Evolutionary conservation across 2,888 invertebrate species (phyloP).

Genomic region (Morinoia aosen): DNA sequence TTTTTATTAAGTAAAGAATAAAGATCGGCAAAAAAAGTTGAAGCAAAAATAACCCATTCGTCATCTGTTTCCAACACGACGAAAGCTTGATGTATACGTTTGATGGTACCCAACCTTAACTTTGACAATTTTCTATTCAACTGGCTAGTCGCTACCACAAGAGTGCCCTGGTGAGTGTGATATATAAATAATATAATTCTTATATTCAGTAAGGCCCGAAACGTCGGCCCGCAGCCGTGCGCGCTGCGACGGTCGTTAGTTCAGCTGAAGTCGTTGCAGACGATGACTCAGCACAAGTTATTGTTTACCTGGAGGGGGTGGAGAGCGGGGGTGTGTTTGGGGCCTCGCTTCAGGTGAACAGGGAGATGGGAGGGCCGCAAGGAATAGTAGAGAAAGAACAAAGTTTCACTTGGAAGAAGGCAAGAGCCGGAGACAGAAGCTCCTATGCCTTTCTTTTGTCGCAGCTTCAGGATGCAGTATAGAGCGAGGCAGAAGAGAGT

Average conservation of each 20-base stretch:
- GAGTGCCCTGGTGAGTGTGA: not conserved
- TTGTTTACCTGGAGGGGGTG: constrained; percentile 19
- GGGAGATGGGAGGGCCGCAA: not conserved
- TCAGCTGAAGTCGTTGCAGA: not conserved
- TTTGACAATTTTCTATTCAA: not conserved
- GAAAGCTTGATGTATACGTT: not conserved
- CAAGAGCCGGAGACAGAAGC: not conserved
- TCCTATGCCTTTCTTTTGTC: not conserved
- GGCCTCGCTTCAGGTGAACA: not conserved
- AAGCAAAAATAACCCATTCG: not conserved
- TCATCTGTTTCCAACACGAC: not conserved
- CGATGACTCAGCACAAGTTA: constrained; percentile 42
- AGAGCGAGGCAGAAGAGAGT: not conserved
- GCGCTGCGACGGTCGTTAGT: constrained; percentile 23
- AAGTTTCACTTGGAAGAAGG: not conserved
- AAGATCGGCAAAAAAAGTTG: not conserved
- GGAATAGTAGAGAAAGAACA: not conserved
- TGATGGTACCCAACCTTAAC: not conserved
- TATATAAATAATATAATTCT: not conserved
- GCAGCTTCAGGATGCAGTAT: not conserved
- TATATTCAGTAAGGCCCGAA: not conserved
- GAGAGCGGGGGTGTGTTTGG: not conserved
- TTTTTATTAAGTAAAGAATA: no score
- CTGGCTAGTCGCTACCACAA: not conserved
- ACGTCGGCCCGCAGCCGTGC: not conserved